Conservation (phyloP, 2,113 vertebrate genomes). For the Pleuronectes platessa region DNA sequence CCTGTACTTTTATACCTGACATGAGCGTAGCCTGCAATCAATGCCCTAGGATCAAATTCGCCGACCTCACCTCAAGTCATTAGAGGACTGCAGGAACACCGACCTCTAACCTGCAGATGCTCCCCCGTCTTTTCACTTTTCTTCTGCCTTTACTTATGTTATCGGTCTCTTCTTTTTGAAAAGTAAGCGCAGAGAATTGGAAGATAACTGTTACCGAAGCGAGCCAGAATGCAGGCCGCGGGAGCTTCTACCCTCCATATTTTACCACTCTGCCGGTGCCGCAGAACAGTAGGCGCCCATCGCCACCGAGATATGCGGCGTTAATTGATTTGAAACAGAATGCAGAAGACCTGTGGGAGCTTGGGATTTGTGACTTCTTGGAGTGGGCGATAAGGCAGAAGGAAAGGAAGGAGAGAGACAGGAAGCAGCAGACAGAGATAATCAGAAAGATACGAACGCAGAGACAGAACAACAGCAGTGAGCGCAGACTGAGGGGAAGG, state of each 20-base stretch:
- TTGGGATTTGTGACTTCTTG: slow-evolving; percentile 13
- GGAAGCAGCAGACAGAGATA: slow-evolving; percentile 25
- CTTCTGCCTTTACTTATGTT: not conserved
- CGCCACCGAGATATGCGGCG: slow-evolving; percentile 28
- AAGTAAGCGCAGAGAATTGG: not conserved
- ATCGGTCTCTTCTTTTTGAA: not conserved
- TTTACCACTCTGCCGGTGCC: slow-evolving; percentile 17
- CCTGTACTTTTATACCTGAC: slow-evolving; percentile 2
- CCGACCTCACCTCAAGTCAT: slow-evolving; percentile 1
- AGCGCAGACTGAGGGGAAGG: not conserved
- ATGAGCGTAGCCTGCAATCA: not conserved
- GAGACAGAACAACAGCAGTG: not conserved
- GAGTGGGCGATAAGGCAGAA: not conserved
- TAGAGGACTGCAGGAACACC: slow-evolving; percentile 13
- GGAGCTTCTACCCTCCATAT: slow-evolving; percentile 32
- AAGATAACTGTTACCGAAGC: slow-evolving; percentile 12
- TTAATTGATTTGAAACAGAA: slow-evolving; percentile 57
- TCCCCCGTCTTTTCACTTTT: not conserved
- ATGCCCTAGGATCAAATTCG: slow-evolving; percentile 25
- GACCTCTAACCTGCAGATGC: slow-evolving; percentile 18
- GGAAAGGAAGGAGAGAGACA: not conserved
- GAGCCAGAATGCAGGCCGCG: slow-evolving; percentile 3
- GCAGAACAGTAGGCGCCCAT: slow-evolving; percentile 22
- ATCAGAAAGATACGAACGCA: slow-evolving; percentile 19
- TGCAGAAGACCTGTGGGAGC: not conserved